phyloP scores from a whole-genome alignment of 2,113 vertebrate genomes.

The Zosterops hypoxanthus region DNA sequence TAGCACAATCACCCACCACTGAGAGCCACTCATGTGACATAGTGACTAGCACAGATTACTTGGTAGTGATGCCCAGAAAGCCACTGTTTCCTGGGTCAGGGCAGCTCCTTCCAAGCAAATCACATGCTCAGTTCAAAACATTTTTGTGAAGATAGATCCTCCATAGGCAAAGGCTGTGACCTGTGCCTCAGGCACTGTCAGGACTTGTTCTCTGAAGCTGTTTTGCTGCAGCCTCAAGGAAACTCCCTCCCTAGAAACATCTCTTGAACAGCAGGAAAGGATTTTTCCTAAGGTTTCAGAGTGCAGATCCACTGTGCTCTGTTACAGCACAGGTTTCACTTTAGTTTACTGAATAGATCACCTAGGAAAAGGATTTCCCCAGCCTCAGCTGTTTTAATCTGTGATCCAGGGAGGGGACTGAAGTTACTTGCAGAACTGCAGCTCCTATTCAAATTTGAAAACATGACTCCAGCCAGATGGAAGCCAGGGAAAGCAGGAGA shows the following conservation, averaged over 20 bases:
- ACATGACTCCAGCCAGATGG: background rate
- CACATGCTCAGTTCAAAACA: background rate
- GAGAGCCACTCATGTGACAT: background rate
- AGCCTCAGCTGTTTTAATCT: background rate
- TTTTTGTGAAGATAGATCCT: background rate
- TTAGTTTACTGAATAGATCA: background rate
- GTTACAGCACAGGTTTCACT: rapidly evolving
- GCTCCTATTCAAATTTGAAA: background rate
- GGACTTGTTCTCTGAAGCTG: background rate
- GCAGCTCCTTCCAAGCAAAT: background rate
- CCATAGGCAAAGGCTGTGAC: background rate
- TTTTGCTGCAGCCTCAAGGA: background rate
- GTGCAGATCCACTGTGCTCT: background rate
- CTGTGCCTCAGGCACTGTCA: background rate
- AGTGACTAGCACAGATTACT: background rate
- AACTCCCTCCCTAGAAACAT: background rate
- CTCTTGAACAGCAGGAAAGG: background rate
- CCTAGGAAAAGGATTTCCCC: background rate
- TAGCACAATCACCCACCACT: background rate
- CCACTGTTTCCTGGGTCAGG: background rate
- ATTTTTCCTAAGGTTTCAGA: background rate
- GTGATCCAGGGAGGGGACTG: background rate
- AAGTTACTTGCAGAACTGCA: background rate
- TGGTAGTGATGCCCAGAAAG: background rate
- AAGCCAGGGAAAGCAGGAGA: background rate